These are phyloP conservation scores for Drosophila quadrilineata DNA, from an alignment of 1,140 invertebrate species.

Conservation along the genomic window DNA sequence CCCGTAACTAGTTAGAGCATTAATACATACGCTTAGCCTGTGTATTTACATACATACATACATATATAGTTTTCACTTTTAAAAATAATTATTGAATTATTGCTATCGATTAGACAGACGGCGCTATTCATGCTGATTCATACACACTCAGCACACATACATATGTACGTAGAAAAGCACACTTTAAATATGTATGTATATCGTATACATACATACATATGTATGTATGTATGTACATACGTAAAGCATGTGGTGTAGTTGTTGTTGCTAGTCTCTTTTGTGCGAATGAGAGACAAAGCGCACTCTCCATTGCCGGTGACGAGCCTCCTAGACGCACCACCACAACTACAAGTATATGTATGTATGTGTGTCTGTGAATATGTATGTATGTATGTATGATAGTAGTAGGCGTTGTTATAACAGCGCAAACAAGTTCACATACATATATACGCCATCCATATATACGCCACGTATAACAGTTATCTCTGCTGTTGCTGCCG, in stretches of 20 bases:
- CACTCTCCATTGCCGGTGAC: conserved; percentile 36
- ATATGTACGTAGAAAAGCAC: not conserved
- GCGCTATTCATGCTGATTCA: conserved; percentile 6
- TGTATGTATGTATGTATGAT: too few relatives aligned
- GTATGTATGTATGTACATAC: not conserved
- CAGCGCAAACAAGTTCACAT: conserved; percentile 65
- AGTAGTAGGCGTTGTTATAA: conserved; percentile 13
- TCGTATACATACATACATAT: not conserved
- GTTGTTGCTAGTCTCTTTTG: conserved; percentile 5
- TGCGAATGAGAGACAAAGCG: not conserved
- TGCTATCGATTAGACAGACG: too few relatives aligned
- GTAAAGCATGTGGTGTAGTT: not conserved
- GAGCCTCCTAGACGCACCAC: conserved; percentile 53
- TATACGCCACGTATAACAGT: conserved; percentile 58
- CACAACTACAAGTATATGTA: not conserved
- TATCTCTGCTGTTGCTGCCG: conserved; percentile 7
- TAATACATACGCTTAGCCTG: not conserved
- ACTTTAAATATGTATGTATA: not conserved
- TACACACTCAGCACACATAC: not conserved
- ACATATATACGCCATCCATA: too few relatives aligned
- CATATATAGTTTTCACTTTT: too few relatives aligned
- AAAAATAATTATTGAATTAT: too few relatives aligned
- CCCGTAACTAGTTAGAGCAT: too few relatives aligned
- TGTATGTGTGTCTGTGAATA: not conserved
- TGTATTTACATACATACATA: not conserved